Evolutionary conservation across 1,140 invertebrate genomes (phyloP), one percentile per base, ranked within the genome.

Genomic region (Latrodectus geometricus): DNA sequence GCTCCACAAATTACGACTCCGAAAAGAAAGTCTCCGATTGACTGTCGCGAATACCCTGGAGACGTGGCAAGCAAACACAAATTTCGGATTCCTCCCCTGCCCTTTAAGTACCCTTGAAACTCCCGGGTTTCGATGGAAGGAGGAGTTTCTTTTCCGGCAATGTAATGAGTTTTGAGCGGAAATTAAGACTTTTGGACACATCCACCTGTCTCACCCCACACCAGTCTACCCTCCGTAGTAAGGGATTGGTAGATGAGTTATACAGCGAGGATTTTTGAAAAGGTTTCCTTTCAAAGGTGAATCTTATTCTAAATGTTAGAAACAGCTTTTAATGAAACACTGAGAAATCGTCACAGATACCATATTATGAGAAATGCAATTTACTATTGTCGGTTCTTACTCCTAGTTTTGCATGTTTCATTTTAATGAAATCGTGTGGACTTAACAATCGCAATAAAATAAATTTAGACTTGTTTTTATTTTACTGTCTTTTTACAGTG

Each of bases 171-270:
- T 84, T 84, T 84, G 82, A 84, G 82, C 82, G 82, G 82, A 84
- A 84, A 84, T 84, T 84, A 84, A 84, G 82, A 84, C 82, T 84
- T 84, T 84, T 84, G 82, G 82, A 84, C 82, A 84, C 82, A 70
- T 70, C 74, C 82, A 70, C 69, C 52, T 66, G 35, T 35, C 65
- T n/a, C 48, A 48, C 68, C 66, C 21, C 65, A 56, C 74, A 14
- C n/a, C 35, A 35, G 35, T 35, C 35, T 5, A 35, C 1, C 35
- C 35, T 35, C 35, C 35, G 35, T 5, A 35, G 35, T 35, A 69
- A 69, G 68, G 68, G 68, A 11, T 14, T 5, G 14, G 70, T 73
- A 48, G 70, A 9, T 2, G 12, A 50, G 70, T 11, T 14, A 61
- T 61, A 17, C 54, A 21, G 21, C 65, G 65, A 79, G 68, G 54